phyloP scores from a whole-genome alignment of 2,888 invertebrate genomes.

The Agrochola litura region DNA sequence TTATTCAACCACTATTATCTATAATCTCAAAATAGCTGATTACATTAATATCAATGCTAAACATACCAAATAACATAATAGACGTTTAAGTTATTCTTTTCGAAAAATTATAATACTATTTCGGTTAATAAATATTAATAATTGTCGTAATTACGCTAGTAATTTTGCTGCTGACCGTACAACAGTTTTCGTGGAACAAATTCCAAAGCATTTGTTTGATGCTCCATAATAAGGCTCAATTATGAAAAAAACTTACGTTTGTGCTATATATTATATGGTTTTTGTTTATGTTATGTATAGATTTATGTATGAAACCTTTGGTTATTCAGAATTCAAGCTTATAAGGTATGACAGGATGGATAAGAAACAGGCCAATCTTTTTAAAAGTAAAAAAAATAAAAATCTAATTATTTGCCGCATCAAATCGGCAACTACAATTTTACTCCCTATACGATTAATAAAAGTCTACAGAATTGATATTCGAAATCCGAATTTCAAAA shows the following conservation, averaged over 20 bases:
- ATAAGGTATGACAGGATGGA: neutral
- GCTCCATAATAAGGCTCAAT: constrained; percentile 89
- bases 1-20: constrained; percentile 40
- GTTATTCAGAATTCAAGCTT: neutral
- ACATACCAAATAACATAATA: constrained; percentile 77
- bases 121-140: constrained; percentile 84
- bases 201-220: constrained; percentile 90
- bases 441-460: neutral
- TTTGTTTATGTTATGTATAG: constrained; percentile 36
- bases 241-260: constrained; percentile 85
- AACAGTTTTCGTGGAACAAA: constrained; percentile 88
- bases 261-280: constrained; percentile 69
- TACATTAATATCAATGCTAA: constrained; percentile 70
- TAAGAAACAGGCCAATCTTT: neutral
- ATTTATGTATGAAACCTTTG: constrained; percentile 43
- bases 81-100: constrained; percentile 68
- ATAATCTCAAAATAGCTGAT: constrained; percentile 41
- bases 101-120: constrained; percentile 76
- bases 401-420: neutral
- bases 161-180: constrained; percentile 86
- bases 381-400: neutral
- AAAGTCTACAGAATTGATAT: neutral
- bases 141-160: constrained; percentile 83
- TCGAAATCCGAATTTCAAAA: neutral
- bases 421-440: neutral